Evolutionary conservation across 2,888 invertebrate species (phyloP), one percentile per base, ranked within the genome.

Genomic region (Pelosia muscerda): DNA sequence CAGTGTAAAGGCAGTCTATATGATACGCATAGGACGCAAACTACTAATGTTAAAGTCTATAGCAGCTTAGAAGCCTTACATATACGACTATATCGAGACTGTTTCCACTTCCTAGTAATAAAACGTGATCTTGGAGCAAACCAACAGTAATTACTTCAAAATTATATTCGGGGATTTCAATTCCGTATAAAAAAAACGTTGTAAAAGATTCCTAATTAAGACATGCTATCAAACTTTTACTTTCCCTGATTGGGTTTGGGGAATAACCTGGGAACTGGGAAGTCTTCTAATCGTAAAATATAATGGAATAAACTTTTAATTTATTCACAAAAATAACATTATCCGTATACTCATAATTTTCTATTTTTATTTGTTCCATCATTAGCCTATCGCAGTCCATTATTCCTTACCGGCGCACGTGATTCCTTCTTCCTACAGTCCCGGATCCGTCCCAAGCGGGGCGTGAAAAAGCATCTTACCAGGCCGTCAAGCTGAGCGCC

Each of bases 91-190:
- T n/a, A 6, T 55, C 22, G 25, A 55, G 23, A 55, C 23, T 10
- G 11, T 13, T 55, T 13, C 25, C 13, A 55, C 54, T 25, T 55
- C 23, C 23, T 23, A 10, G 15, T 49, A n/a, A 49, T 49, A 49
- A 49, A 55, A 55, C 54, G 54, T 55, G 54, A 23, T 55, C 54
- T 55, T 55, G 54, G 15, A 55, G 2, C 6, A 23, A 54, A 54
- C 54, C 54, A 54, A 54, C 54, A 54, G 23, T 25, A 55, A n/a
- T 23, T 55, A 55, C n/a, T 23, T 55, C 25, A 10, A 55, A 23
- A 23, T 55, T 55, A 25, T 55, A 13, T 54, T 22, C 25, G 25
- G 0, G 10, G 54, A 55, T 55, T 55, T 25, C 54, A 55, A 6
- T 55, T 23, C 11, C 54, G 25, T 13, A 23, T 4, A 54, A 23